Percentiles rank a stretch among this genome's conserved stretches.
These are phyloP conservation scores for western clawed frog (Xenopus tropicalis) DNA, from an alignment of 2,113 vertebrate species.

Conservation along the genomic window DNA sequence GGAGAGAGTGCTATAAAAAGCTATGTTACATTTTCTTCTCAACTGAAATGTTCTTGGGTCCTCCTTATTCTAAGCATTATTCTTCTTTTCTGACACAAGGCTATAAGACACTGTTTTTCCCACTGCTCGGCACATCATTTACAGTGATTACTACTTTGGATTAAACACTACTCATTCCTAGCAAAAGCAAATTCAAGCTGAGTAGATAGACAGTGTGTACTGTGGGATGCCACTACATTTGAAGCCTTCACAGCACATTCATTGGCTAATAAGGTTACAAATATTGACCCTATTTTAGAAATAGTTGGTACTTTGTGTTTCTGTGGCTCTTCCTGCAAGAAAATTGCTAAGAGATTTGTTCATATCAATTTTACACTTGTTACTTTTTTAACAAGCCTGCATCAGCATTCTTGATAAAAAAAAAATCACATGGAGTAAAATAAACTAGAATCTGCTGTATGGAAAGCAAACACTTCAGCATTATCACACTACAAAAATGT, in stretches of 20 bases:
- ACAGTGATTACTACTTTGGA: conserved; percentile 11
- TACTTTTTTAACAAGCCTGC: no score
- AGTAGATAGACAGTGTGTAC: background rate
- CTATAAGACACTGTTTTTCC: conserved; percentile 13
- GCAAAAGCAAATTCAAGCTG: conserved; percentile 4
- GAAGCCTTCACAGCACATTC: background rate
- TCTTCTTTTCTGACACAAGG: conserved; percentile 8
- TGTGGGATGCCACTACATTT: background rate
- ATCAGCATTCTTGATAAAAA: no score
- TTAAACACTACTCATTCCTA: background rate
- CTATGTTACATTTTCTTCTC: conserved; percentile 8
- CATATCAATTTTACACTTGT: no score
- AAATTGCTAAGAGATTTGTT: no score
- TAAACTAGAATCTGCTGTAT: no score
- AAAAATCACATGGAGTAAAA: no score
- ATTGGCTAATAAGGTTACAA: conserved; percentile 4
- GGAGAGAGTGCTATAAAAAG: conserved; percentile 18
- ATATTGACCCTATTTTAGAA: background rate
- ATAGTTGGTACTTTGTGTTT: background rate
- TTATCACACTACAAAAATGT: no score
- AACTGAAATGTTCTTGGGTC: background rate
- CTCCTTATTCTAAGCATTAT: conserved; percentile 7
- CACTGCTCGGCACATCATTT: conserved; percentile 8
- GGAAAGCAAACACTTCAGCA: no score
- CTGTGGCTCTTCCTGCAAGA: no score